A percentile compares a stretch with the other conserved stretches of the same genome.
These are phyloP conservation scores for Pinna nobilis DNA, from an alignment of 1,140 invertebrate genomes.

Conservation along the genomic window DNA sequence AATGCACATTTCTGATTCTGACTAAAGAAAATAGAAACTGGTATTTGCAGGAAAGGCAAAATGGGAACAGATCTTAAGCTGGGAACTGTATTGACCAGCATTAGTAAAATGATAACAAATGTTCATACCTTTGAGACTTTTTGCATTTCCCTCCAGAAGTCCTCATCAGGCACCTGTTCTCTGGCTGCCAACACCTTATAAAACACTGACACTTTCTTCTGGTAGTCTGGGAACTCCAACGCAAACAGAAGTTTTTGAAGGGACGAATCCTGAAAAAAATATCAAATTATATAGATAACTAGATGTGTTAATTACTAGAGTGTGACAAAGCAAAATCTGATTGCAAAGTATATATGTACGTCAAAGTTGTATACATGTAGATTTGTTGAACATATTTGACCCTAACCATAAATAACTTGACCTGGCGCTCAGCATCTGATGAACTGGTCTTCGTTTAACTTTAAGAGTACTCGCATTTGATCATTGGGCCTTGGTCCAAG, in stretches of 20 bases:
- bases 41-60: not conserved
- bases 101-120: too few relatives aligned
- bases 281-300: not conserved
- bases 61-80: too few relatives aligned
- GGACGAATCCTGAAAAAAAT: slow-evolving; percentile 30
- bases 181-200: slow-evolving; percentile 1
- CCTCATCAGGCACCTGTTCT: slow-evolving; percentile 15
- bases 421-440: too few relatives aligned
- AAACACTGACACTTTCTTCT: slow-evolving; percentile 17
- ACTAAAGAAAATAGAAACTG: not conserved
- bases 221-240: slow-evolving; percentile 32
- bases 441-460: too few relatives aligned
- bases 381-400: too few relatives aligned
- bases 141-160: slow-evolving; percentile 20
- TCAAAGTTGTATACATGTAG: not conserved
- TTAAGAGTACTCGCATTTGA: too few relatives aligned
- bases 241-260: slow-evolving; percentile 35
- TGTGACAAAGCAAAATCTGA: not conserved
- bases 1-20: not conserved
- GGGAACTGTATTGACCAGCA: too few relatives aligned
- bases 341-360: not conserved
- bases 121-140: slow-evolving; percentile 3
- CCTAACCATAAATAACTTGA: too few relatives aligned
- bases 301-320: not conserved
- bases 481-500: too few relatives aligned